Evolutionary conservation across 2,888 invertebrate species (phyloP).

Genomic region (Julus scanicus): DNA sequence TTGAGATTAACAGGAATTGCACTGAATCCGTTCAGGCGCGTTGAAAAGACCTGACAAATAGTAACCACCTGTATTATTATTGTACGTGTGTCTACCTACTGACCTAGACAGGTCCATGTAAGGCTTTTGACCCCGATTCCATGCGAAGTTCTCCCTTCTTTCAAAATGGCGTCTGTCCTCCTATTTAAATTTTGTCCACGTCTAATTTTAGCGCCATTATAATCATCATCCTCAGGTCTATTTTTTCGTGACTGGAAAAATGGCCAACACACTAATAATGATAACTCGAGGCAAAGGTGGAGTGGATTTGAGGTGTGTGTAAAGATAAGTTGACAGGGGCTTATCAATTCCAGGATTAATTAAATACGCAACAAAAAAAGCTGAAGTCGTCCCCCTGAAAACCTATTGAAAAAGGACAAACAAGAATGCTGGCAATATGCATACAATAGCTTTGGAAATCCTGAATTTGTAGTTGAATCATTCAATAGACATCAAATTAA

Average conservation of each 20-base stretch:
- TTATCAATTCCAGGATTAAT: conserved; percentile 40
- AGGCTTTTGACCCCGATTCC: conserved; percentile 34
- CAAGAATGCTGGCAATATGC: not conserved
- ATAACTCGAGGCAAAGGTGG: conserved; percentile 43
- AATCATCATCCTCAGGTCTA: conserved; percentile 10
- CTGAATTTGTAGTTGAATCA: conserved; percentile 25
- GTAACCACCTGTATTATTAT: conserved; percentile 35
- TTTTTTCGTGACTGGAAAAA: conserved; percentile 16
- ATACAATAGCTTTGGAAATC: not conserved
- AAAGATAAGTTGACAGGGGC: conserved; percentile 15
- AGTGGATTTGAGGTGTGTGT: conserved; percentile 43
- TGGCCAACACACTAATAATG: conserved; percentile 9
- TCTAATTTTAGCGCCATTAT: conserved; percentile 43
- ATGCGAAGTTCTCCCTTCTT: not conserved
- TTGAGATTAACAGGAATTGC: conserved; percentile 3
- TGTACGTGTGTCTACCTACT: conserved; percentile 37
- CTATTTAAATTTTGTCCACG: conserved; percentile 32
- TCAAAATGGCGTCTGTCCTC: conserved; percentile 36
- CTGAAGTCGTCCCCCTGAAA: not conserved
- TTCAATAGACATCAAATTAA: not conserved
- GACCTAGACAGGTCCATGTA: conserved; percentile 43
- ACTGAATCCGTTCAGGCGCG: not conserved
- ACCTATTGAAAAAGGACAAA: not conserved
- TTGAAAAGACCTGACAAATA: conserved; percentile 29
- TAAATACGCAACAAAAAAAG: conserved; percentile 7